phyloP scores from a whole-genome alignment of 2,113 vertebrate genomes.

The Psettodes erumei region DNA sequence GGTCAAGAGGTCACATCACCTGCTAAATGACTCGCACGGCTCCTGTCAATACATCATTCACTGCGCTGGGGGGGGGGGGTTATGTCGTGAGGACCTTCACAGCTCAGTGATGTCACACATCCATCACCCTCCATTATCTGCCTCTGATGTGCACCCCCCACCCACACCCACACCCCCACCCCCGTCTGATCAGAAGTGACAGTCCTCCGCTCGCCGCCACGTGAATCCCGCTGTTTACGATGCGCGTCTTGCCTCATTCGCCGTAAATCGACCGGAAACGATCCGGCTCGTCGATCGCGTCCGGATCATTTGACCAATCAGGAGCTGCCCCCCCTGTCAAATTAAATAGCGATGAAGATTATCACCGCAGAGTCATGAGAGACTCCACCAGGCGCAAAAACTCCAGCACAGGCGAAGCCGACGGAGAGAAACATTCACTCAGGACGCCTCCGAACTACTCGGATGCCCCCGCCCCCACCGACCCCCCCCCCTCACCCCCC shows the following conservation, averaged over 20 bases:
- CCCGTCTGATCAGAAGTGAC: conserved; percentile 27
- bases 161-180: neutral
- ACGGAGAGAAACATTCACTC: neutral
- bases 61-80: too few species aligned
- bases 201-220: neutral
- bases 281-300: conserved; percentile 36
- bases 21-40: conserved; percentile 12
- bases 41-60: conserved; percentile 12
- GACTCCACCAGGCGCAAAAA: conserved; percentile 5
- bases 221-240: conserved; percentile 20
- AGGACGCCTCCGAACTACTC: too few species aligned
- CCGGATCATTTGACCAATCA: conserved; percentile 24
- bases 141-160: neutral
- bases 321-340: neutral
- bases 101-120: conserved; percentile 41
- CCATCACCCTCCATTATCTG: conserved; percentile 37
- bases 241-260: neutral
- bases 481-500: too few species aligned
- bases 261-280: conserved; percentile 43
- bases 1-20: conserved; percentile 46
- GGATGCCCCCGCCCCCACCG: too few species aligned
- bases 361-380: neutral
- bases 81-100: conserved; percentile 39
- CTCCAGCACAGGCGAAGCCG: too few species aligned
- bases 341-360: conserved; percentile 22